Base-by-base conservation (phyloP, 2,888 invertebrate genomes). In the Notocelia uddmanniana region DNA sequence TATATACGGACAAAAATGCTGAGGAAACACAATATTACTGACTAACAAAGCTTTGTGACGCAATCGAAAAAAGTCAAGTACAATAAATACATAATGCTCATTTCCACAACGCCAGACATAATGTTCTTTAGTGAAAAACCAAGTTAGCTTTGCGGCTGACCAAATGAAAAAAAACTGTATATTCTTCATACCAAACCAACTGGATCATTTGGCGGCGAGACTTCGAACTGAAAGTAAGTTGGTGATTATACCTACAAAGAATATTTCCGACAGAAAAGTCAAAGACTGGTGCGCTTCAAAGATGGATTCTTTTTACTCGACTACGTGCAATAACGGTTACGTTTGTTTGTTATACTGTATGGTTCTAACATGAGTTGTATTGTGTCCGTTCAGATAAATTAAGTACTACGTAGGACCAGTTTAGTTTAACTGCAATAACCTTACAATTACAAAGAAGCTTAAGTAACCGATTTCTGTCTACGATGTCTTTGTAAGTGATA, bases 191-290 rank as follows among this genome's bases (percentile, higher is more conserved):
- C 9, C 18, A 45, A 54, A 45, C 26, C n/a, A 58, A 34, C 21
- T 41, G n/a, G 21, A 64, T 52, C 26, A 41, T 52, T 59, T 45
- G 34, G 48, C 15, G 50, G 31, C 11, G 9, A 59, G 9, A 19
- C 41, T 52, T 11, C 34, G 5, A 66, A 52, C 67, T 55, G 69
- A 34, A 69, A 11, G 18, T 60, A 48, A 62, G 54, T 67, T 72
- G 54, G 60, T 55, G 23, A 68, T 67, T 37, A 45, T 34, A 21
- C 41, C 59, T 45, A 64, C 60, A 70, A 70, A 74, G 71, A 68
- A 55, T 50, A 60, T 78, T 81, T 81, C 79, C 79, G 57, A 74
- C 66, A 75, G 79, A 78, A 74, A 66, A 79, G 77, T 77, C 79
- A 78, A 78, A 79, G 77, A 73, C 78, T 75, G 74, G 31, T 64